A percentile compares a stretch with the other conserved stretches of the same genome.
These are phyloP conservation scores for Laterallus jamaicensis DNA, from an alignment of 2,113 vertebrate genomes.

Conservation along the genomic window DNA sequence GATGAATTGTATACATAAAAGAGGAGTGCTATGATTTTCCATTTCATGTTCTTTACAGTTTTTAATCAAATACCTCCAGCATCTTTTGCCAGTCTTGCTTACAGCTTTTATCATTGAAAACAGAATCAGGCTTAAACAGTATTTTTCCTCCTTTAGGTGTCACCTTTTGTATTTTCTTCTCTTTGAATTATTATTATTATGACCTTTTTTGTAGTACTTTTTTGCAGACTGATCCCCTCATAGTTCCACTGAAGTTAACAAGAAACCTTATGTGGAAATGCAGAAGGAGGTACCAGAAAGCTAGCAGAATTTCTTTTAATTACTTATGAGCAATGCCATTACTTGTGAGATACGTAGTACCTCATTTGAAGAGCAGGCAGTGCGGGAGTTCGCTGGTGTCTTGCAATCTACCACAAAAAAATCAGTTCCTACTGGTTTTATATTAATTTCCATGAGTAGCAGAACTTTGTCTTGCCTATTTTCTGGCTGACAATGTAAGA, in stretches of 20 bases:
- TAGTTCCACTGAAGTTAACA: neutral
- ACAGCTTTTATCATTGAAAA: neutral
- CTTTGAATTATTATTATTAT: neutral
- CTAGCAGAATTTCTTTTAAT: neutral
- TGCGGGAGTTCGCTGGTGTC: neutral
- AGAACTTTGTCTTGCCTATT: neutral
- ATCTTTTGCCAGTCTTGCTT: neutral
- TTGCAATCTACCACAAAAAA: neutral
- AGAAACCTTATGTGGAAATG: neutral
- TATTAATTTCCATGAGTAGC: neutral
- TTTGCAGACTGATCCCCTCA: neutral
- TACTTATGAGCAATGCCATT: neutral
- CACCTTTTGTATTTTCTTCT: neutral
- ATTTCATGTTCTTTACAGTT: neutral
- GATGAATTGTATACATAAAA: neutral
- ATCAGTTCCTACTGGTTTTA: neutral
- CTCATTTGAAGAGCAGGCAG: neutral
- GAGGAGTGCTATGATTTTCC: neutral
- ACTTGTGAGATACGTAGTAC: neutral
- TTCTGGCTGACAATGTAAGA: neutral
- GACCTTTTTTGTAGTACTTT: neutral
- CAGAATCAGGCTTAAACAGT: neutral
- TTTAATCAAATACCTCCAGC: neutral
- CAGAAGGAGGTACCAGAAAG: neutral
- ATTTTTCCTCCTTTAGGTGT: neutral